Evolutionary conservation across 2,797 vertebrate species (phyloP), one percentile per base, ranked within the genome.

Genomic region (Cryptoblepharus egeriae): DNA sequence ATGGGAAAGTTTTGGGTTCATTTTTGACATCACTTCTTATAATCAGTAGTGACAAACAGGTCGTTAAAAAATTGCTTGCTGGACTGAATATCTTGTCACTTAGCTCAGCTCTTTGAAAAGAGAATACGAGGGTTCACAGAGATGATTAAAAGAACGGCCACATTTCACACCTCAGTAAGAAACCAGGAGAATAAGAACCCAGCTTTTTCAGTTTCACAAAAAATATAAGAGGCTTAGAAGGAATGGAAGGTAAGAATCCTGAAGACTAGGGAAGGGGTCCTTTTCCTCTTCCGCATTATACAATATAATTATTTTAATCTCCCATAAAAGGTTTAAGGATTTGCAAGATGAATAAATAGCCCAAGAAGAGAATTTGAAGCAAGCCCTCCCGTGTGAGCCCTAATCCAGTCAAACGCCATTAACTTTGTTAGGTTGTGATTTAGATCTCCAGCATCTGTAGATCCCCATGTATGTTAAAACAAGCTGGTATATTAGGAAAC

Each of bases 211-310:
- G 15, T 58, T 81, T 9, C 12, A 64, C 37, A 61, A 85, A 52
- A 79, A 77, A 30, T 45, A 28, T 71, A 67, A 80, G 84, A 82
- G 87, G 86, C 84, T 83, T 61, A 64, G 45, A 65, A 78, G 78
- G 89, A 91, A 91, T 85, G 57, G 77, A 77, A n/a, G 60, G 67
- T 0, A 77, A 58, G 81, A 88, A 69, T 80, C 79, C 71, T 79
- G 64, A 64, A 87, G 77, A 58, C 80, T 55, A 71, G 63, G 57
- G 65, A 22, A 8, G 18, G 37, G 4, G 24, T 3, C 55, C 55
- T 81, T 87, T n/a, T 67, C 68, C 22, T 16, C 20, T 60, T 68
- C 30, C 63, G 67, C 30, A 0, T 72, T 79, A 5, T 24, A 70
- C 3, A 64, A 81, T 57, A 55, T 74, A 68, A 79, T 26, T 84